phyloP scores from a whole-genome alignment of 2,797 vertebrate species.

The Falco cherrug region DNA sequence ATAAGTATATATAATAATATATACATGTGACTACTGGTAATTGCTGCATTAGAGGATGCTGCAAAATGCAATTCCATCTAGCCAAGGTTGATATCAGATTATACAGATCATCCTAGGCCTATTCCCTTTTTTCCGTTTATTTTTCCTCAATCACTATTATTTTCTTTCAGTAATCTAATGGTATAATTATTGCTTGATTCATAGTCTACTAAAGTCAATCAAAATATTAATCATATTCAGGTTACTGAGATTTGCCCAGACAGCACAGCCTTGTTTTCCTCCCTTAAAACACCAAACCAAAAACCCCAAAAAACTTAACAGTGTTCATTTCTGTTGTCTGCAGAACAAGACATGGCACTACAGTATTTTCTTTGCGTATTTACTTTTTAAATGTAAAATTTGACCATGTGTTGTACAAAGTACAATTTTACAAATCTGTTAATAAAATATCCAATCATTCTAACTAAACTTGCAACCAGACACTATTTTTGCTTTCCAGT shows the following conservation, averaged over 20 bases:
- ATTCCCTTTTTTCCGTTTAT: neutral
- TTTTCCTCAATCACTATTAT: slow-evolving; percentile 36
- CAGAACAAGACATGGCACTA: neutral
- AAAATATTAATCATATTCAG: neutral
- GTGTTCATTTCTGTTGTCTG: neutral
- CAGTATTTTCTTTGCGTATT: neutral
- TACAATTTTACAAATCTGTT: neutral
- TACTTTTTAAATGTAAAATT: neutral
- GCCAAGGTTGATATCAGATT: neutral
- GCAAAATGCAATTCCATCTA: slow-evolving; percentile 25
- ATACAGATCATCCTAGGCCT: neutral
- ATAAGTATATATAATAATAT: slow-evolving; percentile 20
- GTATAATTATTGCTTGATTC: slow-evolving; percentile 27
- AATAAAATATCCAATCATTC: neutral
- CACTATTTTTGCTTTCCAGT: neutral
- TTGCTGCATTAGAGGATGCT: neutral
- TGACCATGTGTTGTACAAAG: neutral
- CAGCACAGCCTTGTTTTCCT: neutral
- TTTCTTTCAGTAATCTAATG: slow-evolving; percentile 23
- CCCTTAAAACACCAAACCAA: neutral
- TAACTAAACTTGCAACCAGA: neutral
- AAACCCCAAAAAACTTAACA: neutral
- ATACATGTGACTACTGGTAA: neutral
- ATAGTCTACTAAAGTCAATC: neutral
- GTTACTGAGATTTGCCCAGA: neutral